Conservation (phyloP, 2,113 vertebrate genomes). For the Megatriorchis doriae region DNA sequence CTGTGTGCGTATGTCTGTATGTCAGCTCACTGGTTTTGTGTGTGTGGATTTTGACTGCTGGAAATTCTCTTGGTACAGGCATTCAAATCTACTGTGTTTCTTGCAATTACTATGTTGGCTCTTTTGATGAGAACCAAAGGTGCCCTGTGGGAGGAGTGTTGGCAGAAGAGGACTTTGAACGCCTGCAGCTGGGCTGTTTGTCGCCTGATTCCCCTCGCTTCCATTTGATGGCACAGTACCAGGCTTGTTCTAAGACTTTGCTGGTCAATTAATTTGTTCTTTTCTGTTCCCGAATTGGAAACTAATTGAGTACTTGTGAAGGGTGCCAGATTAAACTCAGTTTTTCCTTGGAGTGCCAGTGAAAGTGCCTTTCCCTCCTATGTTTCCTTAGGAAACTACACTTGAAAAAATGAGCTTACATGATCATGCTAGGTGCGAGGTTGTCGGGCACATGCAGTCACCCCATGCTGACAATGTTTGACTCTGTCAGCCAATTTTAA, state of each 20-base stretch:
- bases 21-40: not conserved
- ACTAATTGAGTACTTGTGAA: slow-evolving; percentile 17
- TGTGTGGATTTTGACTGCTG: not conserved
- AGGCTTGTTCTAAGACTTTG: slow-evolving; percentile 9
- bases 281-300: slow-evolving; percentile 42
- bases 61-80: not conserved
- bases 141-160: not conserved
- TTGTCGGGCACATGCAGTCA: not conserved
- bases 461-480: not conserved
- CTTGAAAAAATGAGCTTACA: not conserved
- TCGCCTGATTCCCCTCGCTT: slow-evolving; percentile 11
- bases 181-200: not conserved
- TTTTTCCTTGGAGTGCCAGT: not conserved
- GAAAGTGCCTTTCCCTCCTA: not conserved
- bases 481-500: not conserved
- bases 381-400: not conserved
- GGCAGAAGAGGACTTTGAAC: not conserved
- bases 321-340: slow-evolving; percentile 3
- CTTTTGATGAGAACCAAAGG: not conserved
- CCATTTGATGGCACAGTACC: slow-evolving; percentile 14
- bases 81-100: not conserved
- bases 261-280: slow-evolving; percentile 55
- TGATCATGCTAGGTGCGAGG: not conserved
- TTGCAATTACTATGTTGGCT: not conserved
- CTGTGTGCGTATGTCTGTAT: rapidly evolving